phyloP scores from a whole-genome alignment of 2,113 vertebrate species.

The Electrona antarctica region DNA sequence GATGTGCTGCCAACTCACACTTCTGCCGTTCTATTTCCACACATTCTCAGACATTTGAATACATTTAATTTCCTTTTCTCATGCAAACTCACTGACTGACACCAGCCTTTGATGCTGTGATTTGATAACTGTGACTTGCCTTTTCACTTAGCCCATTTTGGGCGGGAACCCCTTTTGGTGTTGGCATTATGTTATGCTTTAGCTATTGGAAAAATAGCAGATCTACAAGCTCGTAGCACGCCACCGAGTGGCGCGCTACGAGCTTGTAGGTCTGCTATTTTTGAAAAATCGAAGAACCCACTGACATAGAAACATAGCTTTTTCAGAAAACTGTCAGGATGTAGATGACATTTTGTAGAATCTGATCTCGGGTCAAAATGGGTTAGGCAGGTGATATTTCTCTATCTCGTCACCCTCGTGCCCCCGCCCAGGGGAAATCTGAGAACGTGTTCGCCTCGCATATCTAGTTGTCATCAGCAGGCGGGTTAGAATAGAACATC shows the following conservation, averaged over 20 bases:
- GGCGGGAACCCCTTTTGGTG: no score
- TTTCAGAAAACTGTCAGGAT: no score
- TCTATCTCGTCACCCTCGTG: conserved; percentile 69
- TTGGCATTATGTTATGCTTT: no score
- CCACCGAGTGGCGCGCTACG: no score
- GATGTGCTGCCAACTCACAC: not conserved
- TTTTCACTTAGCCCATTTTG: no score
- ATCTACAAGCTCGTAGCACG: no score
- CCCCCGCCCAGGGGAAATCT: conserved; percentile 40
- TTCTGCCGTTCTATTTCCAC: not conserved
- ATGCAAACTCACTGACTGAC: conserved; percentile 57
- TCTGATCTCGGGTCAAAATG: no score
- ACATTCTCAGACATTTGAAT: conserved; percentile 1
- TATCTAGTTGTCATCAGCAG: conserved; percentile 51
- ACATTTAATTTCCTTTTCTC: conserved; percentile 4
- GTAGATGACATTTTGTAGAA: no score
- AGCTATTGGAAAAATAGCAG: no score
- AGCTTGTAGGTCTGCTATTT: no score
- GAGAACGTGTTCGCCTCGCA: conserved; percentile 30
- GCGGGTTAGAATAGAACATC: conserved; percentile 51
- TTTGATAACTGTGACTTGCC: conserved; percentile 51
- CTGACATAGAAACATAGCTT: no score
- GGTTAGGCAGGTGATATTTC: conserved; percentile 75
- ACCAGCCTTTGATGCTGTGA: conserved; percentile 71
- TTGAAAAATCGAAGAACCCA: no score